A percentile compares a stretch with the other conserved stretches of the same genome.
These are phyloP conservation scores for Drosophila mercatorum DNA, from an alignment of 2,888 invertebrate species.

Conservation along the genomic window DNA sequence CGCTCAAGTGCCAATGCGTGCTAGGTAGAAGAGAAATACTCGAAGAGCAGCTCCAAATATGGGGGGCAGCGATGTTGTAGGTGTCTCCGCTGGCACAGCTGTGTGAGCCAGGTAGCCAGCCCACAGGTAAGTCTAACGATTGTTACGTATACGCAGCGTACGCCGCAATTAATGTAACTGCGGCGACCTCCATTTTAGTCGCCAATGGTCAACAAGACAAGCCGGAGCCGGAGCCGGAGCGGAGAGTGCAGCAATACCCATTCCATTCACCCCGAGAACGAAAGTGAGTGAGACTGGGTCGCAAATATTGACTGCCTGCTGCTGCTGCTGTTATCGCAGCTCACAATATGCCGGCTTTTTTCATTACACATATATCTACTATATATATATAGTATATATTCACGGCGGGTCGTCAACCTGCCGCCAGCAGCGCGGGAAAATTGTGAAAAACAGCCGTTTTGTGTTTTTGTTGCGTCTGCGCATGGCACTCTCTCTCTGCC, in stretches of 20 bases:
- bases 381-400: slow-evolving; percentile 38
- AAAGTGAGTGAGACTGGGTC: slow-evolving; percentile 53
- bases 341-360: slow-evolving; percentile 50
- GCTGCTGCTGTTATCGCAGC: slow-evolving; percentile 18
- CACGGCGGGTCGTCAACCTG: slow-evolving; percentile 76
- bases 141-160: slow-evolving; percentile 66
- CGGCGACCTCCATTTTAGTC: neutral
- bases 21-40: slow-evolving; percentile 38
- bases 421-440: slow-evolving; percentile 72
- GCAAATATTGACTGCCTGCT: slow-evolving; percentile 14
- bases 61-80: slow-evolving; percentile 44
- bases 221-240: neutral
- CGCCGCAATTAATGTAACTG: slow-evolving; percentile 35
- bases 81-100: slow-evolving; percentile 10
- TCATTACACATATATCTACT: slow-evolving; percentile 26
- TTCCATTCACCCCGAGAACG: slow-evolving; percentile 24
- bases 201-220: slow-evolving; percentile 30
- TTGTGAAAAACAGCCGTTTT: slow-evolving; percentile 77
- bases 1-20: slow-evolving; percentile 69
- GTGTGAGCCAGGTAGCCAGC: slow-evolving; percentile 21
- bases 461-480: slow-evolving; percentile 72
- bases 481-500: slow-evolving; percentile 44
- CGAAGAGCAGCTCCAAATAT: slow-evolving; percentile 52
- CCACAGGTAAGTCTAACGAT: slow-evolving; percentile 17
- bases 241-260: neutral